A percentile compares a stretch with the other conserved stretches of the same genome.
phyloP scores from a whole-genome alignment of 92 coral and sea anemone genomes.

The Phymanthus crucifer region DNA sequence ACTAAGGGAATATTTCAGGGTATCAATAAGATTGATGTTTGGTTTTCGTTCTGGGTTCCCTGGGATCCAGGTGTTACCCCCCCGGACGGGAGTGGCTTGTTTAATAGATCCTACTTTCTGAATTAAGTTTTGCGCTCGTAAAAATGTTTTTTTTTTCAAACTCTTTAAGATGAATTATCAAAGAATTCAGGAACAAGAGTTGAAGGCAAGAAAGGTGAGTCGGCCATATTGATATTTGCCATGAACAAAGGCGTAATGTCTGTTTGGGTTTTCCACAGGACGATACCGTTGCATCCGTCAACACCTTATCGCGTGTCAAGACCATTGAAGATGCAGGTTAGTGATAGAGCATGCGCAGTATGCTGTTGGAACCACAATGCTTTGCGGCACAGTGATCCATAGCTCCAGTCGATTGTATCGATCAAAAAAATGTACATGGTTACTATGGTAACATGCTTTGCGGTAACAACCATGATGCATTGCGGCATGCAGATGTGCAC shows the following conservation, averaged over 20 bases:
- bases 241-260: not conserved
- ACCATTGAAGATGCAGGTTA: constrained; percentile 80
- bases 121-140: too few species aligned
- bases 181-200: constrained; percentile 31
- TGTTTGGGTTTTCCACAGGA: constrained; percentile 31
- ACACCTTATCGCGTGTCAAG: constrained; percentile 40
- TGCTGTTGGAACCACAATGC: not conserved
- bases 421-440: too few species aligned
- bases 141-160: not conserved
- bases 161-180: constrained; percentile 26
- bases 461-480: not conserved
- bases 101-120: too few species aligned
- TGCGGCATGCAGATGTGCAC: not conserved
- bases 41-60: too few species aligned
- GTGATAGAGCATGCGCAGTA: not conserved
- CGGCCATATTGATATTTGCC: not conserved
- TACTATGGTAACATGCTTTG: not conserved
- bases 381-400: not conserved
- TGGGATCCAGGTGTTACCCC: too few species aligned
- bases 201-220: not conserved
- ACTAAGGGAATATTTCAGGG: too few species aligned
- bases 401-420: too few species aligned
- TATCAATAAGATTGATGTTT: too few species aligned
- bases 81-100: too few species aligned
- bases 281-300: constrained; percentile 20